A percentile compares a stretch with the other conserved stretches of the same genome.
These are phyloP conservation scores for Drosophila lacertosa DNA, from an alignment of 1,140 invertebrate species.

Conservation along the genomic window DNA sequence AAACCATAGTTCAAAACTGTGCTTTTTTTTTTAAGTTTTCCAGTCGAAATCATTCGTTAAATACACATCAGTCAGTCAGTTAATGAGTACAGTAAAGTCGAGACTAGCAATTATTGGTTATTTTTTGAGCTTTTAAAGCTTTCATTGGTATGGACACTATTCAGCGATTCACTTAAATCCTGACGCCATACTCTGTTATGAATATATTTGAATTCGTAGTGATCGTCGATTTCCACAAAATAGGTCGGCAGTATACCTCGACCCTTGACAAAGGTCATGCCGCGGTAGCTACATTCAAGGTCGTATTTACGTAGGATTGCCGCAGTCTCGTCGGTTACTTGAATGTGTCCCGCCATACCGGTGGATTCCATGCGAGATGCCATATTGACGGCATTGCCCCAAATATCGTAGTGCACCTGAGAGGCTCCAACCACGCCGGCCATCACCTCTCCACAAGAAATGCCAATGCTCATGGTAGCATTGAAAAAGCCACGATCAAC, in stretches of 20 bases:
- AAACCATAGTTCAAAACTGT: too few species aligned
- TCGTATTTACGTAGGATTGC: conserved; percentile 85
- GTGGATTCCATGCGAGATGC: conserved; percentile 96
- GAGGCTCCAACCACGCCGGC: conserved; percentile 95
- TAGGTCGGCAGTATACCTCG: conserved; percentile 33
- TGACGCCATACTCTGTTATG: too few species aligned
- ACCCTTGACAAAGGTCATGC: conserved; percentile 40
- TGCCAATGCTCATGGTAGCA: conserved; percentile 85
- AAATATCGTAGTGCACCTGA: conserved; percentile 94
- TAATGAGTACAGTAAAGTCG: too few species aligned
- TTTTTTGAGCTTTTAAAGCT: too few species aligned
- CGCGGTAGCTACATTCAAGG: conserved; percentile 29
- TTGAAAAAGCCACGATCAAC: not conserved
- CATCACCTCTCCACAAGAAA: conserved; percentile 92
- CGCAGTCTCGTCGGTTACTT: conserved; percentile 90
- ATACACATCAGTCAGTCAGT: too few species aligned
- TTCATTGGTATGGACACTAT: too few species aligned
- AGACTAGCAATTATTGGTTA: too few species aligned
- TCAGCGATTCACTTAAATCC: too few species aligned
- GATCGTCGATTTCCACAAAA: conserved; percentile 21
- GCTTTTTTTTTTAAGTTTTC: too few species aligned
- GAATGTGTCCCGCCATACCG: conserved; percentile 90
- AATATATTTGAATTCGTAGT: conserved; percentile 17
- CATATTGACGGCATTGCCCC: conserved; percentile 97
- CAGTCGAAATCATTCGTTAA: too few species aligned